These are phyloP conservation scores for Temnothorax curvispinosus DNA, from an alignment of 1,140 invertebrate genomes.

Conservation along the genomic window DNA sequence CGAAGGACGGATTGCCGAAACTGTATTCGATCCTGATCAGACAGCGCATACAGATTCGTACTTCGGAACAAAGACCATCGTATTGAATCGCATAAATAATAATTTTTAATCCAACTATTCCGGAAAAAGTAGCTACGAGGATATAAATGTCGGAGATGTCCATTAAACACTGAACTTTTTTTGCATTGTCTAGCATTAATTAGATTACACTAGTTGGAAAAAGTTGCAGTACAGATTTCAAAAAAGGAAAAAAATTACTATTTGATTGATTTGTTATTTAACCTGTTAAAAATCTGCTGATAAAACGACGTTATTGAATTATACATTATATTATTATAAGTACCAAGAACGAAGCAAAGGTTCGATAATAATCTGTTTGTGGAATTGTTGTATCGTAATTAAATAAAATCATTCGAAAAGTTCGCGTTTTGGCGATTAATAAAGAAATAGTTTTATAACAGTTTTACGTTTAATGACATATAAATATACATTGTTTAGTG, in stretches of 20 bases:
- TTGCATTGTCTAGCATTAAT: background rate
- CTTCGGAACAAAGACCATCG: background rate
- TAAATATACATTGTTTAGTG: background rate
- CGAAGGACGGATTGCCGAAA: constrained; percentile 59
- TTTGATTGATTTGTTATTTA: background rate
- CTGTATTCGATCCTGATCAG: constrained; percentile 10
- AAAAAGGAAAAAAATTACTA: background rate
- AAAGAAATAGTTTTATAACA: background rate
- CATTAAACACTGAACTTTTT: background rate
- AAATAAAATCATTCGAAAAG: background rate
- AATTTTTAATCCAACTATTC: background rate
- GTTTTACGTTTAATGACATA: too few relatives aligned
- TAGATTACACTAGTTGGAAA: background rate
- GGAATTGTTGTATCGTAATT: background rate
- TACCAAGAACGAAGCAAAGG: background rate
- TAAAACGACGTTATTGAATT: background rate
- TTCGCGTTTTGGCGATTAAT: background rate
- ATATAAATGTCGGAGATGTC: background rate
- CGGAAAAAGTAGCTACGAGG: background rate
- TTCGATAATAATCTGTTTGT: background rate
- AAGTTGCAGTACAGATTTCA: background rate
- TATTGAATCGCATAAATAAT: background rate
- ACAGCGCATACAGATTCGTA: background rate
- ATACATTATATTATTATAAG: background rate
- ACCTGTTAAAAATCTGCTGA: background rate